Evolutionary conservation across 2,113 vertebrate species (phyloP), one percentile per base, ranked within the genome.

Genomic region (Saccopteryx bilineata): DNA sequence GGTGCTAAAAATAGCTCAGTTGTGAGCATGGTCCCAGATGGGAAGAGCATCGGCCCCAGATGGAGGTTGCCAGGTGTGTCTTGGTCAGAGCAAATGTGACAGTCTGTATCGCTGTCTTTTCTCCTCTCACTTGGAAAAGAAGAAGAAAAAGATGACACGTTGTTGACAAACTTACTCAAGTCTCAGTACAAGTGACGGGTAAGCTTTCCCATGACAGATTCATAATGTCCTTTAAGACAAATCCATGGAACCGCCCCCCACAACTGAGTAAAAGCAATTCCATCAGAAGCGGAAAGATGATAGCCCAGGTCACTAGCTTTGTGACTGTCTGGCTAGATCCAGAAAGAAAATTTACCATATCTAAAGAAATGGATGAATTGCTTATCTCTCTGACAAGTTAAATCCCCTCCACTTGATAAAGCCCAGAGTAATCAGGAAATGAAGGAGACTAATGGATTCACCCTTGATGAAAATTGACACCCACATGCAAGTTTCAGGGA

Each of bases 401-500:
- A 97, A 97, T 97, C 75, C 79, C 89, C 86, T 97, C 93, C 94
- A 89, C 88, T 97, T 97, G 95, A 96, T 97, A 95, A 97, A 97
- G 81, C 89, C 94, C 97, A 82, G 82, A 96, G 82, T 93, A 95
- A 97, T 97, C 91, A 96, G 92, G 93, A 95, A 97, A 91, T 93
- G 96, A 97, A 96, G 86, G 82, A 97, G 94, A 94, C 94, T 94
- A 96, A 96, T 96, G 88, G 94, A 94, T 97, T 97, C 86, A 75
- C 87, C 46, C 93, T 83, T 79, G 79, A 95, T 96, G 97, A 91
- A 96, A 97, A 97, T 63, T 97, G 96, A 96, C 95, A 95, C 80
- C 91, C 81, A 87, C 69, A 21, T 65, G 19, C 76, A 96, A 89
- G 75, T 96, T 94, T 91, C 69, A 7, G 91, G 52, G 80, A 97